Evolutionary conservation across 2,113 vertebrate genomes (phyloP).

Genomic region (Bujurquina vittata): DNA sequence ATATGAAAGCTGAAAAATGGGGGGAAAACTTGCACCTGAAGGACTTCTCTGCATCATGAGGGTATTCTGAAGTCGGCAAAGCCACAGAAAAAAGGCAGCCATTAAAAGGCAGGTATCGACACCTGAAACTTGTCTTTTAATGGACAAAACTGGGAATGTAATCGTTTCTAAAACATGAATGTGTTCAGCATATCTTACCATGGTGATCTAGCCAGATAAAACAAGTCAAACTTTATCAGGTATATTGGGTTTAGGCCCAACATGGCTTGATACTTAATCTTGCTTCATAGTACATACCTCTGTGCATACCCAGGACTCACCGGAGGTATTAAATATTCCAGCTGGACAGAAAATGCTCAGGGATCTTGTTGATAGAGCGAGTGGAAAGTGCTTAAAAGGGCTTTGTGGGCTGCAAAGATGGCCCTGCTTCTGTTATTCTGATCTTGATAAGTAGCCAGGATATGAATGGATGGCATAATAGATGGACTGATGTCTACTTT

Average conservation of each 20-base stretch:
- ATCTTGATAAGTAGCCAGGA: slow-evolving; percentile 1
- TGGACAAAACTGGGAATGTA: not conserved
- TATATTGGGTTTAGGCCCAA: not conserved
- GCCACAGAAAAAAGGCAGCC: not conserved
- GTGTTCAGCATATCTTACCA: not conserved
- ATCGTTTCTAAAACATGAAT: not conserved
- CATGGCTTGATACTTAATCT: not conserved
- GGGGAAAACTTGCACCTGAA: not conserved
- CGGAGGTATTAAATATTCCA: not conserved
- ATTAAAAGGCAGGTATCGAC: not conserved
- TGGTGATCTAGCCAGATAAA: too few species aligned
- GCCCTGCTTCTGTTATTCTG: not conserved
- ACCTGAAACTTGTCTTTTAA: not conserved
- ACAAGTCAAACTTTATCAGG: too few species aligned
- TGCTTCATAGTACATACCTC: not conserved
- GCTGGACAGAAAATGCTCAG: not conserved
- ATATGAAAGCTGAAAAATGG: not conserved
- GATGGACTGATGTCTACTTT: not conserved
- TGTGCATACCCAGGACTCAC: not conserved
- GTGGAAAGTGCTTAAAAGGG: slow-evolving; percentile 13
- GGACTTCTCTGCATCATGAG: not conserved
- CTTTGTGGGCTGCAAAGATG: not conserved
- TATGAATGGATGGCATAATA: slow-evolving; percentile 12
- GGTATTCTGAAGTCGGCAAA: not conserved
- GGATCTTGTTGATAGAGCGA: not conserved